These are phyloP conservation scores for Thymelicus acteon DNA, from an alignment of 2,888 invertebrate species.

Conservation along the genomic window DNA sequence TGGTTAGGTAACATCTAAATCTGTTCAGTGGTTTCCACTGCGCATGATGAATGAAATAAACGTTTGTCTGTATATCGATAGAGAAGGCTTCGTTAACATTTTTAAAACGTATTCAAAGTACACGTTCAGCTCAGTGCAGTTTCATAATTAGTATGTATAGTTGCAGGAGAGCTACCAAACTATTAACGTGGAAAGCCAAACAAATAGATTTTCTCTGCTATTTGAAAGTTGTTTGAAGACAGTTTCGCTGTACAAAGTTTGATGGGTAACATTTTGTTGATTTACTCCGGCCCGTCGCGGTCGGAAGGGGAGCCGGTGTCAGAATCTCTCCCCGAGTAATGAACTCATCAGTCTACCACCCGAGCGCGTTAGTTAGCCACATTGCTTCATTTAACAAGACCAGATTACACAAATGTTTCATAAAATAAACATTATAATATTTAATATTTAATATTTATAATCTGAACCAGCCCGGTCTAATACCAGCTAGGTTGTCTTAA, in stretches of 20 bases:
- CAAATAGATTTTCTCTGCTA: not conserved
- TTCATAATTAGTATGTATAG: too few relatives aligned
- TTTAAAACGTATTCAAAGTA: not conserved
- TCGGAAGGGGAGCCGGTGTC: constrained; percentile 42
- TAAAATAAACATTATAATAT: not conserved
- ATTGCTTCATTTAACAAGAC: constrained; percentile 45
- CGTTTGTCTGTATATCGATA: too few relatives aligned
- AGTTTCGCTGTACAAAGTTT: constrained; percentile 25
- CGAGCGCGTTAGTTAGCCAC: constrained; percentile 58
- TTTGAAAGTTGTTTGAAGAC: constrained; percentile 22
- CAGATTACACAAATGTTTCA: not conserved
- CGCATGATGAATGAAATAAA: too few relatives aligned
- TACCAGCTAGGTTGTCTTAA: too few relatives aligned
- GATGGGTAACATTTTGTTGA: constrained; percentile 54
- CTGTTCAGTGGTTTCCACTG: too few relatives aligned
- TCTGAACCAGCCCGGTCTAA: too few relatives aligned
- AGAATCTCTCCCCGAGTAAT: constrained; percentile 30
- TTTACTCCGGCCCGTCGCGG: constrained; percentile 60
- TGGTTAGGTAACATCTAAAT: too few relatives aligned
- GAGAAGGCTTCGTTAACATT: too few relatives aligned
- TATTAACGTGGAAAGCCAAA: too few relatives aligned
- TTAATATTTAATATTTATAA: too few relatives aligned
- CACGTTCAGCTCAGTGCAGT: not conserved
- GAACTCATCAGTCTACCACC: constrained; percentile 32
- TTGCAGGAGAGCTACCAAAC: too few relatives aligned